phyloP scores from a whole-genome alignment of 2,797 vertebrate genomes.

The Rhinella marina region DNA sequence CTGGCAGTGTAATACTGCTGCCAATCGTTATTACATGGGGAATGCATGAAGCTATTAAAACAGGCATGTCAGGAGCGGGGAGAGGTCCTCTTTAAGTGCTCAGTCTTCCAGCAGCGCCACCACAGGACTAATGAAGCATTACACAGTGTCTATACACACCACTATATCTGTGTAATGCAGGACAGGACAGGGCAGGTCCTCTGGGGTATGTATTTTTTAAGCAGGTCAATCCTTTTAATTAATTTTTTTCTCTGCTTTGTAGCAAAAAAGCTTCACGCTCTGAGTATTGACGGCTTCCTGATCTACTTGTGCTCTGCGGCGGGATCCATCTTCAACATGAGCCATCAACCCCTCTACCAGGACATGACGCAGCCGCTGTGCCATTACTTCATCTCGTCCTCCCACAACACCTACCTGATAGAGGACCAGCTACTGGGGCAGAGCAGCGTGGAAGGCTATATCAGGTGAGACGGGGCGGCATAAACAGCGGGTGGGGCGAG shows the following conservation, averaged over 20 bases:
- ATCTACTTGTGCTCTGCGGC: conserved; percentile 89
- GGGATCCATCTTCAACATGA: conserved; percentile 86
- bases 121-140: background rate
- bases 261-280: conserved; percentile 82
- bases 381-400: conserved; percentile 96
- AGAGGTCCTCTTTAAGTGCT: no score
- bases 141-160: background rate
- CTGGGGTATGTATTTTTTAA: background rate
- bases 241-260: conserved; percentile 34
- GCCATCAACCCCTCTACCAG: conserved; percentile 77
- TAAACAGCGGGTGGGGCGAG: background rate
- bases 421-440: conserved; percentile 93
- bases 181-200: background rate
- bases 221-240: background rate
- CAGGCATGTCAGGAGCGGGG: no score
- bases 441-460: conserved; percentile 95
- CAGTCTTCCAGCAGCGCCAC: background rate
- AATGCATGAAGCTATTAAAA: no score
- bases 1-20: no score
- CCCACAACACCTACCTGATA: conserved; percentile 96
- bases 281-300: conserved; percentile 92
- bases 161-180: background rate
- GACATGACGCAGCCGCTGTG: conserved; percentile 91
- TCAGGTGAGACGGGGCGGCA: conserved; percentile 77
- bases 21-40: no score